Conservation (phyloP, 2,113 vertebrate species). For the Pituophis catenifer region DNA sequence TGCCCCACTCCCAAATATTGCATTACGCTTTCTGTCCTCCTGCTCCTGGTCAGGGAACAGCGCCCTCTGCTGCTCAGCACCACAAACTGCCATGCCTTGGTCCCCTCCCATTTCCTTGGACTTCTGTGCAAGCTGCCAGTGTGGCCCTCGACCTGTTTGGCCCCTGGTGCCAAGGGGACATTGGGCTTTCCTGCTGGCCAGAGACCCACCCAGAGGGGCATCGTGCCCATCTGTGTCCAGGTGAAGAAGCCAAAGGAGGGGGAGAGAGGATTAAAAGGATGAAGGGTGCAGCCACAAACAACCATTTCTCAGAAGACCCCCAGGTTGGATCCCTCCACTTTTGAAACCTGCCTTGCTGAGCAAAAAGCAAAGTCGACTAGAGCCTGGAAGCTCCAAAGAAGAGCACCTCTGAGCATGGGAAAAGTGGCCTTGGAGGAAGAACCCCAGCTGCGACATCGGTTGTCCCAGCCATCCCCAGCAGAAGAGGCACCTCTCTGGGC, state of each 20-base stretch:
- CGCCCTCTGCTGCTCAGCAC: not conserved
- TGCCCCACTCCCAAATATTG: not conserved
- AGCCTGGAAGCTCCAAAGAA: not conserved
- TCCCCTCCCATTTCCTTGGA: not conserved
- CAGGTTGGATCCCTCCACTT: not conserved
- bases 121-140: not conserved
- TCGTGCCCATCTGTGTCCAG: not conserved
- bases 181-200: not conserved
- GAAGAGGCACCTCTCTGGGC: not conserved
- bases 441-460: not conserved
- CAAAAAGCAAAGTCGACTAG: not conserved
- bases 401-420: not conserved
- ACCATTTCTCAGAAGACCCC: not conserved
- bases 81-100: not conserved
- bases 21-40: not conserved
- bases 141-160: not conserved
- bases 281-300: not conserved
- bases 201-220: not conserved
- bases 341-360: not conserved
- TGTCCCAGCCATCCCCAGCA: not conserved
- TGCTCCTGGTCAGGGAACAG: not conserved
- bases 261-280: not conserved
- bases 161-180: not conserved
- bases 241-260: not conserved
- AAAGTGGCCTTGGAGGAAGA: not conserved